A percentile compares a stretch with the other conserved stretches of the same genome.
phyloP scores from a whole-genome alignment of 2,888 invertebrate genomes.

The Brachypalpus laphriformis region DNA sequence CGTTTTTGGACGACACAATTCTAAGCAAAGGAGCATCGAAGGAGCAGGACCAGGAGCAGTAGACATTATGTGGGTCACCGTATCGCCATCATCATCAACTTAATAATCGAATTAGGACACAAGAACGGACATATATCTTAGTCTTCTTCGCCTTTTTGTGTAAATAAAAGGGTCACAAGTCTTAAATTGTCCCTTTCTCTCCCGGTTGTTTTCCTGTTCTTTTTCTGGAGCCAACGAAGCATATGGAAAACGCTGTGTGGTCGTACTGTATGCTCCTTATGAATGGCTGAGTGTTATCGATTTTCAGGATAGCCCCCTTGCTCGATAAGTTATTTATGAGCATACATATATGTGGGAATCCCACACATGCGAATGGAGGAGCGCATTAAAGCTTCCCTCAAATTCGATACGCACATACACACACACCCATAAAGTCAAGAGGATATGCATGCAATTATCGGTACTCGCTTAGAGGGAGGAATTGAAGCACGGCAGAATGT shows the following conservation, averaged over 20 bases:
- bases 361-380: neutral
- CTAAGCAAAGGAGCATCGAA: neutral
- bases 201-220: neutral
- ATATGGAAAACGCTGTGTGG: conserved; percentile 15
- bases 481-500: conserved; percentile 33
- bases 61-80: conserved; percentile 54
- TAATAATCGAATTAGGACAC: conserved; percentile 70
- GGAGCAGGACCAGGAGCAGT: neutral
- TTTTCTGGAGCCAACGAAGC: conserved; percentile 7
- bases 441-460: conserved; percentile 52
- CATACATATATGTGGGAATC: neutral
- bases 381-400: neutral
- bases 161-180: conserved; percentile 49
- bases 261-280: conserved; percentile 41
- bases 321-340: conserved; percentile 55
- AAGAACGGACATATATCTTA: conserved; percentile 38
- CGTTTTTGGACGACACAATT: conserved; percentile 65
- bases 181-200: conserved; percentile 39
- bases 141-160: neutral
- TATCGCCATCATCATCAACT: conserved; percentile 60
- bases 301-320: conserved; percentile 22
- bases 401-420: neutral
- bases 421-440: neutral
- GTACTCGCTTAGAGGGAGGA: conserved; percentile 26
- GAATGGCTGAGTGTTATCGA: conserved; percentile 68